phyloP scores from a whole-genome alignment of 2,113 vertebrate species.

The Phoenicopterus ruber region DNA sequence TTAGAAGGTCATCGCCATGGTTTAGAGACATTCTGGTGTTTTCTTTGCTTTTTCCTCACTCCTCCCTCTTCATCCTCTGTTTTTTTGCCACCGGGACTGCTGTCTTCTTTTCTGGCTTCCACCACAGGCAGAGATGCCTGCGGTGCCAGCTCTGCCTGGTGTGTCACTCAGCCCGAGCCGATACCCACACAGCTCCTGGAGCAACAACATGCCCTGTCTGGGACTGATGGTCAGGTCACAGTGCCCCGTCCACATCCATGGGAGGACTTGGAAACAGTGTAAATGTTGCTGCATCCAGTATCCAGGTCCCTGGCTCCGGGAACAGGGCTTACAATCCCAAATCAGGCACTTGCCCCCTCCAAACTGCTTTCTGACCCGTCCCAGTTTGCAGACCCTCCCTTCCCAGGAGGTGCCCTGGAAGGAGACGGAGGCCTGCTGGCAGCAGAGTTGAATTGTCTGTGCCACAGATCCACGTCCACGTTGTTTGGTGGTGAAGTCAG shows the following conservation, averaged over 20 bases:
- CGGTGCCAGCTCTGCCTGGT: not conserved
- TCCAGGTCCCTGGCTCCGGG: not conserved
- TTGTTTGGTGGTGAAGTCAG: not conserved
- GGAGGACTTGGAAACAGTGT: not conserved
- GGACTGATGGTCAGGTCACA: not conserved
- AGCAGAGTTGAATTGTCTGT: not conserved
- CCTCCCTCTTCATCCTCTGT: not conserved
- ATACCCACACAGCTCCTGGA: not conserved
- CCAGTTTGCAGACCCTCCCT: not conserved
- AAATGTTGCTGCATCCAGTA: not conserved
- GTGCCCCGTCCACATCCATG: not conserved
- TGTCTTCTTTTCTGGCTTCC: not conserved
- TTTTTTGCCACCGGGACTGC: not conserved
- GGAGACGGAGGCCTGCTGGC: not conserved
- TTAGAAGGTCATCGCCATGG: not conserved
- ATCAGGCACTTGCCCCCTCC: not conserved
- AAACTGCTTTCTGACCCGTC: not conserved
- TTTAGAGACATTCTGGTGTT: not conserved
- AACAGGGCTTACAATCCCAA: not conserved
- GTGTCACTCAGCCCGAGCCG: accelerated
- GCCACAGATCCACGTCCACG: accelerated
- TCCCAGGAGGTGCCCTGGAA: not conserved
- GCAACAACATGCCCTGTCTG: accelerated
- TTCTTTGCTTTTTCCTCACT: not conserved
- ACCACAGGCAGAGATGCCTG: not conserved